Percentiles rank a stretch among this genome's conserved stretches.
Conservation (phyloP, 2,888 invertebrate species). For the Cephus runcator region DNA sequence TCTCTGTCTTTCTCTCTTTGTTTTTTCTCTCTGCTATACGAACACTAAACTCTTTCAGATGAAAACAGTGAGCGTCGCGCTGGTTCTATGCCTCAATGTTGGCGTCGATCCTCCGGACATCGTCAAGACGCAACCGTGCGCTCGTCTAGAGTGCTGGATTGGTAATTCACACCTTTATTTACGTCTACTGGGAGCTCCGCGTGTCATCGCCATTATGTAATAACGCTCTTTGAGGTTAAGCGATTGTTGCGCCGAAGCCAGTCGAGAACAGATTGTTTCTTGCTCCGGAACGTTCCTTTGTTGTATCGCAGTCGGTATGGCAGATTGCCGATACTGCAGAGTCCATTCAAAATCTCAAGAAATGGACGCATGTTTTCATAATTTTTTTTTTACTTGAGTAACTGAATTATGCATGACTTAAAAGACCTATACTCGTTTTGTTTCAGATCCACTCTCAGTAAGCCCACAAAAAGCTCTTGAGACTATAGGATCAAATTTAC, state of each 20-base stretch:
- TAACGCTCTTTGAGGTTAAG: constrained; percentile 41
- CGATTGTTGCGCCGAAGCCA: constrained; percentile 1
- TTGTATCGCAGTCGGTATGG: neutral
- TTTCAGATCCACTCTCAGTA: constrained; percentile 84
- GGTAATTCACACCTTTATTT: constrained; percentile 68
- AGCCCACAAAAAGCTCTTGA: constrained; percentile 93
- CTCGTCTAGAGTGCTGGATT: constrained; percentile 96
- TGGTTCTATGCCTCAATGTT: constrained; percentile 97
- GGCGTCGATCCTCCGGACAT: constrained; percentile 99
- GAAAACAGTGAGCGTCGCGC: constrained; percentile 98
- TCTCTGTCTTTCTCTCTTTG: constrained; percentile 1
- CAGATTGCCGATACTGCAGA: neutral
- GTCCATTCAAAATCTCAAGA: neutral
- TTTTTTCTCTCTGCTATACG: constrained; percentile 10
- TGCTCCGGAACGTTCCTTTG: neutral
- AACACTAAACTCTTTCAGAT: constrained; percentile 72
- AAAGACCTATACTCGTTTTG: constrained; percentile 1
- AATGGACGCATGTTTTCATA: neutral
- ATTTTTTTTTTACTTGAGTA: neutral
- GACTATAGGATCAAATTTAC: constrained; percentile 89
- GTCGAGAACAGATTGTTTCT: neutral
- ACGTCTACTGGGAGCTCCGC: neutral
- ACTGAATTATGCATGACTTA: neutral
- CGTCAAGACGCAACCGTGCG: constrained; percentile 96
- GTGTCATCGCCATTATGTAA: constrained; percentile 41